These are phyloP conservation scores for Cataglyphis rosenhaueri DNA, from an alignment of 2,888 invertebrate species.

Conservation along the genomic window DNA sequence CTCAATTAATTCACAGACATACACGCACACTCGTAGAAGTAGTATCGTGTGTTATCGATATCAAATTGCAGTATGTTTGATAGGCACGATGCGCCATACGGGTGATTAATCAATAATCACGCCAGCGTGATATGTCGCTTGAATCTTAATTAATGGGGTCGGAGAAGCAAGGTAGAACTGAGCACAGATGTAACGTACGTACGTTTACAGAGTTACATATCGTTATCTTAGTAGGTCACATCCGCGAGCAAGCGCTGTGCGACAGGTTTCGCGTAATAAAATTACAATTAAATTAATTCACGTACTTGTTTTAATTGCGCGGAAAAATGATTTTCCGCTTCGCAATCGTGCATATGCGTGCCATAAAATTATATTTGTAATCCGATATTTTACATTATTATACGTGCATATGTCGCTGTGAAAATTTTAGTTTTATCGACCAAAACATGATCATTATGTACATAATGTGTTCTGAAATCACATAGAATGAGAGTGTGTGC, in stretches of 20 bases:
- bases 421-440: neutral
- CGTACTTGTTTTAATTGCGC: conserved; percentile 12
- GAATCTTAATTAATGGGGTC: conserved; percentile 41
- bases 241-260: neutral
- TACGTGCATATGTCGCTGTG: neutral
- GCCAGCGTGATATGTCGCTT: neutral
- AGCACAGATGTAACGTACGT: conserved; percentile 23
- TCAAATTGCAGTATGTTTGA: conserved; percentile 21
- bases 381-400: neutral
- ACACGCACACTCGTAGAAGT: neutral
- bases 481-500: neutral
- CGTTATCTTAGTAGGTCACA: conserved; percentile 53
- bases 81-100: conserved; percentile 28
- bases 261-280: conserved; percentile 31
- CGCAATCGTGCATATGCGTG: neutral
- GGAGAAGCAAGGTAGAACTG: neutral
- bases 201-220: conserved; percentile 23
- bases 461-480: neutral
- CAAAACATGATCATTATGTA: neutral
- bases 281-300: conserved; percentile 26
- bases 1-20: conserved; percentile 21
- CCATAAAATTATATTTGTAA: neutral
- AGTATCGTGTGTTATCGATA: conserved; percentile 28
- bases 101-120: conserved; percentile 47
- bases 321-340: conserved; percentile 19